Evolutionary conservation across 2,797 vertebrate genomes (phyloP).

Genomic region (Girardinus metallicus): DNA sequence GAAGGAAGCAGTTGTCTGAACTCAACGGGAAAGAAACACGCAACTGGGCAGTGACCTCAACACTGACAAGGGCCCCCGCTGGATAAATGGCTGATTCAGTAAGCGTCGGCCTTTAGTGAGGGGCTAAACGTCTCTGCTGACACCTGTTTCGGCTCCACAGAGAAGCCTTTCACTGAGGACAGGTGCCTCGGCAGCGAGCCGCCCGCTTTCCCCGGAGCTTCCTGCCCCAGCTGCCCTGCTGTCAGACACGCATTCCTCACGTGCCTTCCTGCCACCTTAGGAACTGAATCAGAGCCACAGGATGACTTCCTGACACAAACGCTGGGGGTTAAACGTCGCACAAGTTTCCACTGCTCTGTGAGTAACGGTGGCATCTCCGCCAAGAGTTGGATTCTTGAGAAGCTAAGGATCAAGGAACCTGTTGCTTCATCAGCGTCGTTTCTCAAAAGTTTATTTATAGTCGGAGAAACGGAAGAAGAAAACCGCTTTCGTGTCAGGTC

Average conservation of each 20-base stretch:
- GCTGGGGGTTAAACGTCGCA: not conserved
- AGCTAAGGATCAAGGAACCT: not conserved
- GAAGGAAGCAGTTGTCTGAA: conserved; percentile 67
- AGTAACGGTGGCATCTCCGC: not conserved
- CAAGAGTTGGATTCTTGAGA: conserved; percentile 7
- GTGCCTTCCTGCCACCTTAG: conserved; percentile 69
- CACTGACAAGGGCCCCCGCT: conserved; percentile 49
- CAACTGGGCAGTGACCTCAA: conserved; percentile 65
- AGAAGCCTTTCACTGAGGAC: conserved; percentile 82
- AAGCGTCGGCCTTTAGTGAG: conserved; percentile 56
- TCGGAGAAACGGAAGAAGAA: not conserved
- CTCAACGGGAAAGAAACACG: conserved; percentile 27
- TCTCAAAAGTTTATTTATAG: not conserved
- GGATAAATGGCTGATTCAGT: conserved; percentile 68
- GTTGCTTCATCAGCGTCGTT: not conserved
- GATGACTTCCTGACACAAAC: conserved; percentile 18
- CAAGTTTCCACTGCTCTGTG: not conserved
- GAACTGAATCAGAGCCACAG: conserved; percentile 43
- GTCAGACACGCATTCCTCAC: conserved; percentile 75
- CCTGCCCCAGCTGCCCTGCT: conserved; percentile 72
- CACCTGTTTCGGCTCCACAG: conserved; percentile 81
- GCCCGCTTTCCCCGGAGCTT: conserved; percentile 30
- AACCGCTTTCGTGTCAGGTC: not conserved
- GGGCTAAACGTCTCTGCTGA: conserved; percentile 71
- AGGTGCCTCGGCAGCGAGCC: conserved; percentile 72